phyloP scores from a whole-genome alignment of 2,888 invertebrate species.

The Arctia plantaginis region DNA sequence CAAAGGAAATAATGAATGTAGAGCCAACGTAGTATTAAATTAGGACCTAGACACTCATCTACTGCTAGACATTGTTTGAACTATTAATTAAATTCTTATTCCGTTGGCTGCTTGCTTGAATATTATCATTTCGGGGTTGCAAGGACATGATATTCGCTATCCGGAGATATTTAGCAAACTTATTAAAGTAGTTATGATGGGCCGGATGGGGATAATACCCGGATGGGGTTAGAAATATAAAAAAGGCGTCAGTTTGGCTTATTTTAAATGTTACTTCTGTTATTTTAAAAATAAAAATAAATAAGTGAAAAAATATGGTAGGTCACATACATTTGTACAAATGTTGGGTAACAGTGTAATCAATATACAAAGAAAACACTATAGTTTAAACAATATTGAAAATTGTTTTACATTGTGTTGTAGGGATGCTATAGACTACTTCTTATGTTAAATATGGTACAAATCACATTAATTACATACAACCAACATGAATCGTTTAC shows the following conservation, averaged over 20 bases:
- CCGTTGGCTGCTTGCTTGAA: neutral
- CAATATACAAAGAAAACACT: no score
- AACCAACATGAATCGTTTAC: no score
- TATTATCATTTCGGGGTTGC: neutral
- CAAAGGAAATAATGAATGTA: conserved; percentile 7
- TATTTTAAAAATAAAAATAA: no score
- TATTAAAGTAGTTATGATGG: neutral
- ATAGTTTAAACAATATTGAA: no score
- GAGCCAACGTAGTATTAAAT: neutral
- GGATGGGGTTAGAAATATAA: neutral
- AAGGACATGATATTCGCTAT: neutral
- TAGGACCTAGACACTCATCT: neutral
- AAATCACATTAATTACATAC: no score
- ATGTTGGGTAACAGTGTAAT: no score
- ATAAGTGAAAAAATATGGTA: no score
- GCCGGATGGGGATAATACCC: neutral
- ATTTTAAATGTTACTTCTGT: neutral
- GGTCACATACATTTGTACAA: no score
- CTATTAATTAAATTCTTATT: neutral
- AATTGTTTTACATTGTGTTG: no score
- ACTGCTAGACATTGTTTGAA: conserved; percentile 9
- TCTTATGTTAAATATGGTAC: no score
- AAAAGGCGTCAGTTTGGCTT: no score
- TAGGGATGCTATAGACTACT: no score
- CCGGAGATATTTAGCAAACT: neutral